These are phyloP conservation scores for Araneus ventricosus DNA, from an alignment of 1,140 invertebrate genomes.

Conservation along the genomic window DNA sequence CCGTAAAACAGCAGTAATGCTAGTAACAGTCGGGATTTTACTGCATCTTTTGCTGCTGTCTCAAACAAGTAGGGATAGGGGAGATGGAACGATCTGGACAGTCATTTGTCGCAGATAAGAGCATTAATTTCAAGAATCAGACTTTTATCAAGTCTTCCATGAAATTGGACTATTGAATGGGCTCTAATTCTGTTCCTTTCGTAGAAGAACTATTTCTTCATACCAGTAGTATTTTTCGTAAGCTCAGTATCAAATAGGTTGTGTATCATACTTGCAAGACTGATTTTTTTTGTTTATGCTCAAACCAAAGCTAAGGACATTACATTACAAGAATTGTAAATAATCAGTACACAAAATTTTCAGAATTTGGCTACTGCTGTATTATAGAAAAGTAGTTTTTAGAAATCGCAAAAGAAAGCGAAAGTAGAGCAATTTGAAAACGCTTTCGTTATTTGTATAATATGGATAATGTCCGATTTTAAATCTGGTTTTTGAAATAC, in stretches of 20 bases:
- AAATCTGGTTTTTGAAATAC: too few relatives aligned
- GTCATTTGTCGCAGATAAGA: not conserved
- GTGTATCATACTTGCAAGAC: not conserved
- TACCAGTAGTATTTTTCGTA: not conserved
- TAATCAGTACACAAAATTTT: too few relatives aligned
- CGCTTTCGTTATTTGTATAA: too few relatives aligned
- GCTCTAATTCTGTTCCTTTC: not conserved
- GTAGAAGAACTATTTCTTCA: too few relatives aligned
- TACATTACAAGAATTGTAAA: too few relatives aligned
- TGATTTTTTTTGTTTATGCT: not conserved
- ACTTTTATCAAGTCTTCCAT: not conserved
- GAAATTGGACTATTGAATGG: not conserved
- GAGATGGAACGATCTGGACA: not conserved
- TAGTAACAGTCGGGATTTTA: slow-evolving; percentile 13
- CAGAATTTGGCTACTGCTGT: too few relatives aligned
- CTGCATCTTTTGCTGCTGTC: not conserved
- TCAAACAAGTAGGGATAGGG: not conserved
- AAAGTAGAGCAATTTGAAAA: too few relatives aligned
- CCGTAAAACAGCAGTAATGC: slow-evolving; percentile 48
- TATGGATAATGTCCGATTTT: too few relatives aligned
- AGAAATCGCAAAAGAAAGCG: too few relatives aligned
- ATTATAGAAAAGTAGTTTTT: too few relatives aligned
- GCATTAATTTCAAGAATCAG: not conserved
- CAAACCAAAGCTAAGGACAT: too few relatives aligned
- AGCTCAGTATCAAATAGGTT: not conserved